phyloP scores from a whole-genome alignment of 2,113 vertebrate genomes.

The Saguinus midas region DNA sequence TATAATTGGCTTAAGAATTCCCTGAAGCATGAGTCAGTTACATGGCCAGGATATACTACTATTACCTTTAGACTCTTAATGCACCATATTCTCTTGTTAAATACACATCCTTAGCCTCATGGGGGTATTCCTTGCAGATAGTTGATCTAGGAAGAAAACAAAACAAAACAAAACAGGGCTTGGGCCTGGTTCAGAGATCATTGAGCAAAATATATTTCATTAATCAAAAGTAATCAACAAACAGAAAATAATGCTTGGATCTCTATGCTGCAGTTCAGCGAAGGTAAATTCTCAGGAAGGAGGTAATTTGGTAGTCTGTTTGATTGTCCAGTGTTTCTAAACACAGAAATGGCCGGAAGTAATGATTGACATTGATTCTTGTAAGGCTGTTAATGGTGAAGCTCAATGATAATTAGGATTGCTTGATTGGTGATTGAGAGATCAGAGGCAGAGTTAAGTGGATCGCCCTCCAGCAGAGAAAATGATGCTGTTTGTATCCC shows the following conservation, averaged over 20 bases:
- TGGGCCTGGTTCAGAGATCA: background rate
- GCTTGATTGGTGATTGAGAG: background rate
- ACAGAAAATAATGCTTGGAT: background rate
- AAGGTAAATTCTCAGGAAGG: background rate
- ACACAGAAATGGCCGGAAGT: background rate
- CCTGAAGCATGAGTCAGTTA: background rate
- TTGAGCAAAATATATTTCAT: background rate
- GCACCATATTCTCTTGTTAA: background rate
- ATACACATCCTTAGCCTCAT: background rate
- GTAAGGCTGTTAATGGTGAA: background rate
- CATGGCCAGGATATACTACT: background rate
- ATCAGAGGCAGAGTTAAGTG: background rate
- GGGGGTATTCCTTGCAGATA: background rate
- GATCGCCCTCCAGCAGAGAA: background rate
- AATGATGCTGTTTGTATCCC: rapidly evolving
- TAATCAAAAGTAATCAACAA: background rate
- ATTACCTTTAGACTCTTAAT: background rate
- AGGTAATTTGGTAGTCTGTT: background rate
- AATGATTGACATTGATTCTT: background rate
- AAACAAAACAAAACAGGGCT: background rate
- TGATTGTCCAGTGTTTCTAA: background rate
- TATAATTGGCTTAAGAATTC: background rate
- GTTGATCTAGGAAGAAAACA: background rate
- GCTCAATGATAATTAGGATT: background rate
- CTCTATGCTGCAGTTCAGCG: background rate